phyloP scores from a whole-genome alignment of 2,888 invertebrate genomes.

The Acholoe squamosa region DNA sequence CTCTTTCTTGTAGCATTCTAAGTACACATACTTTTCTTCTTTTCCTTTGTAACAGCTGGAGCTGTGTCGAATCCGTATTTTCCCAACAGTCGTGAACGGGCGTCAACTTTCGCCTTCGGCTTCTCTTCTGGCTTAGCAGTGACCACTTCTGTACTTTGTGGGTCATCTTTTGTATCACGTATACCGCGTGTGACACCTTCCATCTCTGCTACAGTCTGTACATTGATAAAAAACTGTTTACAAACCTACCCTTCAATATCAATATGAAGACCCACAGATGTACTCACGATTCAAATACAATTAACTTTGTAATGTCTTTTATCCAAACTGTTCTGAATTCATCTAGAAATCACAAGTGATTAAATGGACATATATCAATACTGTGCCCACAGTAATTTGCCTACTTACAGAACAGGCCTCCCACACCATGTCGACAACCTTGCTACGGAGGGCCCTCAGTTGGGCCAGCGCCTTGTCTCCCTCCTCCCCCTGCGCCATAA shows the following conservation, averaged over 20 bases:
- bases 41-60: constrained; percentile 29
- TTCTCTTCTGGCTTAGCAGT: constrained; percentile 71
- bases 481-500: constrained; percentile 75
- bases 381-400: neutral
- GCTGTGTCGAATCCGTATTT: constrained; percentile 65
- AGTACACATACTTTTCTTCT: constrained; percentile 38
- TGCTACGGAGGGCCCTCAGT: constrained; percentile 76
- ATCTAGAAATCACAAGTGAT: too few species aligned
- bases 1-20: too few species aligned
- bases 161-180: constrained; percentile 69
- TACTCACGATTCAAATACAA: too few species aligned
- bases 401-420: constrained; percentile 82
- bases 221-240: neutral
- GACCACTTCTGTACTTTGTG: constrained; percentile 45
- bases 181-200: constrained; percentile 82
- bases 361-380: too few species aligned
- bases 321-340: too few species aligned
- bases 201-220: constrained; percentile 82
- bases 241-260: too few species aligned
- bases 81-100: constrained; percentile 58
- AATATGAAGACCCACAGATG: too few species aligned
- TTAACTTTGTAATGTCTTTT: too few species aligned
- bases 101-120: constrained; percentile 68
- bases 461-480: constrained; percentile 74
- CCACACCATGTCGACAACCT: constrained; percentile 80